phyloP scores from a whole-genome alignment of 2,113 vertebrate genomes.

The Struthidea cinerea region DNA sequence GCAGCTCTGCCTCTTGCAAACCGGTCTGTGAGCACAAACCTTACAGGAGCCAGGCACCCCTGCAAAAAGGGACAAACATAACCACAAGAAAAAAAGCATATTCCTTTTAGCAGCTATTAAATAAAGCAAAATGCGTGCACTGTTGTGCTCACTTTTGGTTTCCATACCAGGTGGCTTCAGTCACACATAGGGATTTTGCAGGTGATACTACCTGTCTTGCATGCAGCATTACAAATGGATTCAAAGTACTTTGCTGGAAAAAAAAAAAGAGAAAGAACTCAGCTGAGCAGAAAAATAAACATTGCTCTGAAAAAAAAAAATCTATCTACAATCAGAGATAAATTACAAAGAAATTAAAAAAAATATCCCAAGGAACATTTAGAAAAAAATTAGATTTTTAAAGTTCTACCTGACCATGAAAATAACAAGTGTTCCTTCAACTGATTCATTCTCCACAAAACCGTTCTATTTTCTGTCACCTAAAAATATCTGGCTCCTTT shows the following conservation, averaged over 20 bases:
- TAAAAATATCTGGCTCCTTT: slow-evolving; percentile 28
- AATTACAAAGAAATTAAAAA: neutral
- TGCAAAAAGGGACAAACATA: neutral
- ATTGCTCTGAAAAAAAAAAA: neutral
- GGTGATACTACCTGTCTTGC: neutral
- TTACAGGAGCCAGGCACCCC: neutral
- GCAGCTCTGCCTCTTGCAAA: neutral
- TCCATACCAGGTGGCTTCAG: neutral
- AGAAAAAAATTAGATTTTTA: neutral
- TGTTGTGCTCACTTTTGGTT: neutral
- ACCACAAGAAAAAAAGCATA: neutral
- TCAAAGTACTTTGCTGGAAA: neutral
- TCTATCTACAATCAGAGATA: neutral
- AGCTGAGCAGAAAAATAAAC: neutral
- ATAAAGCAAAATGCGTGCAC: neutral
- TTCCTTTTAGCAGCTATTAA: neutral
- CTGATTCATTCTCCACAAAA: neutral
- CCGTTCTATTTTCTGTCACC: neutral
- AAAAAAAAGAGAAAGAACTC: neutral
- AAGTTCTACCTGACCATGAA: neutral
- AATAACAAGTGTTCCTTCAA: neutral
- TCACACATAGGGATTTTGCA: neutral
- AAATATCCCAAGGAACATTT: neutral
- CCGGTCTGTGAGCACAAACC: neutral
- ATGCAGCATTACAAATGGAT: neutral